phyloP scores from a whole-genome alignment of 2,888 invertebrate genomes.

The Eupithecia inturbata region DNA sequence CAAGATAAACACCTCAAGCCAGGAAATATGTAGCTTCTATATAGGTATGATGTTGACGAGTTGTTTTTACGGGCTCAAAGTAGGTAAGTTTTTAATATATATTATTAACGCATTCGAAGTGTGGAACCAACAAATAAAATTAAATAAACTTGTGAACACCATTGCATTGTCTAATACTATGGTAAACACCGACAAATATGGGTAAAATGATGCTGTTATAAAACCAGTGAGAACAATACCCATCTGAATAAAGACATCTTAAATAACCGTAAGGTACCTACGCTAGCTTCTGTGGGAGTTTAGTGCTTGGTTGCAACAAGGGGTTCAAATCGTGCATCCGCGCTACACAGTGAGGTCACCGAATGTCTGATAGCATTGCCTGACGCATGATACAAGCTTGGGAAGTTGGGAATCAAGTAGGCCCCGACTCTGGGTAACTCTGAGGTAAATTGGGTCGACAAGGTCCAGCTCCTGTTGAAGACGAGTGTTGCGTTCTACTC shows the following conservation, averaged over 20 bases:
- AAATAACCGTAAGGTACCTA: background rate
- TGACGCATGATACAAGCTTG: background rate
- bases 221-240: background rate
- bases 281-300: constrained; percentile 5
- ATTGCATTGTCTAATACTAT: background rate
- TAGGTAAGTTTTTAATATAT: no score
- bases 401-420: background rate
- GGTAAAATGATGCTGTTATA: background rate
- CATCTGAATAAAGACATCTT: background rate
- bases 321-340: background rate
- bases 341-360: background rate
- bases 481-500: no score
- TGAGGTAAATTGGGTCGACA: background rate
- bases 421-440: background rate
- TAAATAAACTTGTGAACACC: background rate
- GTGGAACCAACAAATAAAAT: no score
- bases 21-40: no score
- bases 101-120: no score
- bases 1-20: no score
- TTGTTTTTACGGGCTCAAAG: no score
- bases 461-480: background rate
- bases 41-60: no score
- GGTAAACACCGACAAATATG: background rate
- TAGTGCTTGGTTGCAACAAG: background rate
- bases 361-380: constrained; percentile 3